A percentile compares a stretch with the other conserved stretches of the same genome.
phyloP scores from a whole-genome alignment of 2,113 vertebrate species.

The Ptychochromis oligacanthus region DNA sequence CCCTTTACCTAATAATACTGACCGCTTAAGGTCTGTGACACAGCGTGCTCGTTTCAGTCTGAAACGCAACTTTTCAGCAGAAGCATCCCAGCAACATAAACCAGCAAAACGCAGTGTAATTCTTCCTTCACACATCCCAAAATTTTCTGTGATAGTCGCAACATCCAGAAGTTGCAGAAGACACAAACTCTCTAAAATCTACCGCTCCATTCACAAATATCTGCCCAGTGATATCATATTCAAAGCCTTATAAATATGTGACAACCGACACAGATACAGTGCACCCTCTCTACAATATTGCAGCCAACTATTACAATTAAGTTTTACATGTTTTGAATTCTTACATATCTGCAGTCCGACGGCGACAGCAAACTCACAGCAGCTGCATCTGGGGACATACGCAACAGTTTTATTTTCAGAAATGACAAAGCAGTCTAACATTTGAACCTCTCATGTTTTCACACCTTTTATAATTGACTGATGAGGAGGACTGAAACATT shows the following conservation, averaged over 20 bases:
- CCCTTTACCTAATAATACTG: neutral
- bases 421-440: neutral
- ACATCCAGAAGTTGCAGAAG: neutral
- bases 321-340: neutral
- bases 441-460: neutral
- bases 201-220: neutral
- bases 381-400: conserved; percentile 8
- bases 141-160: neutral
- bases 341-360: neutral
- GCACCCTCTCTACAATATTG: neutral
- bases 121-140: neutral
- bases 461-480: neutral
- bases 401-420: neutral
- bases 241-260: neutral
- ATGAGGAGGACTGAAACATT: neutral
- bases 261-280: neutral
- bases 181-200: neutral
- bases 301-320: neutral
- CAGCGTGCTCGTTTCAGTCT: neutral
- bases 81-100: neutral
- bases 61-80: neutral
- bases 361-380: neutral
- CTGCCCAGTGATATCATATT: neutral
- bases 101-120: neutral
- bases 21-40: neutral